phyloP scores from a whole-genome alignment of 92 coral and sea anemone species.

The Umimayanthus kanabou region DNA sequence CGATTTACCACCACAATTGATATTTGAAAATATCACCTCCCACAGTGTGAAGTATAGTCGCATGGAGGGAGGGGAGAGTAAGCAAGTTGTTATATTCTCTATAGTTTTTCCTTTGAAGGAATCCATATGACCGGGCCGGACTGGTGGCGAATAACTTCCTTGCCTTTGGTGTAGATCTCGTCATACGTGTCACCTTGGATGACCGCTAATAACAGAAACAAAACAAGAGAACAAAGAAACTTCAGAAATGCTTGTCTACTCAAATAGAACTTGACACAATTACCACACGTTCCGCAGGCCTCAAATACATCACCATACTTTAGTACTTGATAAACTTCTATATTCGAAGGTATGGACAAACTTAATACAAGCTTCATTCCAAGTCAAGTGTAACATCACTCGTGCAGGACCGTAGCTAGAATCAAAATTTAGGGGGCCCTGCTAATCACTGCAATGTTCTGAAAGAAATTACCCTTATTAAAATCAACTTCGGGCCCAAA shows the following conservation, averaged over 20 bases:
- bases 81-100: background rate
- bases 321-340: too few relatives aligned
- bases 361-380: too few relatives aligned
- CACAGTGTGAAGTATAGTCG: background rate
- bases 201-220: constrained; percentile 61
- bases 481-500: too few relatives aligned
- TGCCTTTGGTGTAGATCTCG: constrained; percentile 80
- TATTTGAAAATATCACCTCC: background rate
- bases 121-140: constrained; percentile 99
- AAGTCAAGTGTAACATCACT: too few relatives aligned
- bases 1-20: background rate
- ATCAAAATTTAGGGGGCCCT: too few relatives aligned
- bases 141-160: constrained; percentile 97
- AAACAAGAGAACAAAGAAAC: background rate
- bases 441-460: too few relatives aligned
- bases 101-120: constrained; percentile 96
- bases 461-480: too few relatives aligned
- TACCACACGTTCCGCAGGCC: too few relatives aligned
- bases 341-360: too few relatives aligned
- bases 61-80: constrained; percentile 21
- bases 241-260: background rate
- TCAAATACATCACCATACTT: background rate
- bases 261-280: too few relatives aligned
- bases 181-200: constrained; percentile 97
- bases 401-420: too few relatives aligned